Percentiles rank a stretch among this genome's conserved stretches.
These are phyloP conservation scores for Pionites leucogaster DNA, from an alignment of 2,113 vertebrate genomes.

Conservation along the genomic window DNA sequence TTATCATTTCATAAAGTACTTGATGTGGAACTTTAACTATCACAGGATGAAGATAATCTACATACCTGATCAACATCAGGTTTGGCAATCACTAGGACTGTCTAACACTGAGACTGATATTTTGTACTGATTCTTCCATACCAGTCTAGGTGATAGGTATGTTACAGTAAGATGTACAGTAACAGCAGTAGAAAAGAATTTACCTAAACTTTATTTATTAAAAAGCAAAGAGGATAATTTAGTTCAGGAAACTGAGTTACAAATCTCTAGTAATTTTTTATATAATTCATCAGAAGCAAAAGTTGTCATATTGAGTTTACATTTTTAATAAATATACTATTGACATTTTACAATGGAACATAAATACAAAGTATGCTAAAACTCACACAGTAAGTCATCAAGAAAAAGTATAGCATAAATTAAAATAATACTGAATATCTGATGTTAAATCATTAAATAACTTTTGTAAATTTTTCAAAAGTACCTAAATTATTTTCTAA, in stretches of 20 bases:
- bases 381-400: not conserved
- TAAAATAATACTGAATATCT: not conserved
- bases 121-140: not conserved
- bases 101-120: not conserved
- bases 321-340: not conserved
- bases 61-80: not conserved
- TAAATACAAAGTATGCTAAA: not conserved
- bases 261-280: not conserved
- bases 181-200: not conserved
- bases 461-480: not conserved
- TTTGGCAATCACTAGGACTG: not conserved
- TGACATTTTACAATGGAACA: not conserved
- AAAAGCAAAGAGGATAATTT: not conserved
- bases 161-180: not conserved
- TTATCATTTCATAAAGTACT: not conserved
- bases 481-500: not conserved
- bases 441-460: not conserved
- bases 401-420: not conserved
- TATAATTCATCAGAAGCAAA: not conserved
- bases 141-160: not conserved
- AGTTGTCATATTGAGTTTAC: rapidly evolving
- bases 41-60: not conserved
- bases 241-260: not conserved
- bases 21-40: not conserved
- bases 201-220: not conserved